Base-by-base conservation (phyloP, 2,888 invertebrate species). In the Heteromurus nitidus region DNA sequence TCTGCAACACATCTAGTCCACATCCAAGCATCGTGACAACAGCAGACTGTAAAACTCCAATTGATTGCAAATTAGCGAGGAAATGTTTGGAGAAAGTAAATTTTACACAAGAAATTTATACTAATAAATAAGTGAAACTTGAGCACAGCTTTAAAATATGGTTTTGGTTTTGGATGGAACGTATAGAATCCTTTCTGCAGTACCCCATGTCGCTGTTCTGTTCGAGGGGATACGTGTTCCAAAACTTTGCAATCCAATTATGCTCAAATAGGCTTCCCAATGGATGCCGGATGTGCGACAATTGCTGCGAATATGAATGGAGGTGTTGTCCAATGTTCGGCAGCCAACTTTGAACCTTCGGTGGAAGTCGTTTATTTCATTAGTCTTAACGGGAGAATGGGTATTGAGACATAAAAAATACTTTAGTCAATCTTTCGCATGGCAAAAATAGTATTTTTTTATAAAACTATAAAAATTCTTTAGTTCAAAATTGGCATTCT, bases 31-130 rank as follows among this genome's bases (percentile, higher is more conserved):
- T 80, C 31, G 26, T 76, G 42, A 70, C 81, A n/a, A 75, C 75
- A 1, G 18, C 69, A 31, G 64, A 81, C 20, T 81, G 81, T 20
- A 70, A 22, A 16, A 76, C 60, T 0, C 70, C 75, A 11, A 75
- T 81, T 64, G 81, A 81, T 9, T 81, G 81, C 53, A 36, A 75
- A 42, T 44, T 81, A 13, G 65, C 69, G 3, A n/a, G 62, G 18
- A 80, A 77, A 62, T 84, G 84, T 62, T 58, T 84, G 28, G 44
- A 47, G n/a, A 74, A 74, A 68, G 77, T 82, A 53, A 65, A 30
- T 20, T 13, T 11, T 30, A 5, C 36, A 50, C 36, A 36, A 36
- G 36, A 7, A n/a, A n/a, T n/a, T n/a, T n/a, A n/a, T n/a, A n/a
- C 47, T 47, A 16, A n/a, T 47, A 47, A 11, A 47, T 47, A 47